Conservation (phyloP, 92 coral and sea anemone species). For the Paragorgia papillata region DNA sequence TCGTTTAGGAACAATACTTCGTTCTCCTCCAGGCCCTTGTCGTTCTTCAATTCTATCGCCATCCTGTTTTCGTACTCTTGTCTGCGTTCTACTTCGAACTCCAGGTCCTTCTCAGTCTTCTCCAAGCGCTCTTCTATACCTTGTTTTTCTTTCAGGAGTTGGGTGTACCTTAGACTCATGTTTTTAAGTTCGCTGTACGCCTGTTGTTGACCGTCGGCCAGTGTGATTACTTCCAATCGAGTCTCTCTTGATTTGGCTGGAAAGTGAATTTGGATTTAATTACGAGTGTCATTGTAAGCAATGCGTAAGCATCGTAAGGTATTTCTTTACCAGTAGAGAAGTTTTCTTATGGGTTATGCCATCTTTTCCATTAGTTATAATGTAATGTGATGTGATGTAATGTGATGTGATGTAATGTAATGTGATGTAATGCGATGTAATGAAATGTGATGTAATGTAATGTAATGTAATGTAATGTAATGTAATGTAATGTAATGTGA, state of each 20-base stretch:
- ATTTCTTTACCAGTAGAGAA: too few relatives aligned
- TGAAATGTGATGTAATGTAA: too few relatives aligned
- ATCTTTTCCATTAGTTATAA: too few relatives aligned
- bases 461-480: too few relatives aligned
- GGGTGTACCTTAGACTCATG: slow-evolving; percentile 69
- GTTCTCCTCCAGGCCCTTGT: slow-evolving; percentile 67
- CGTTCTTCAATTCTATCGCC: slow-evolving; percentile 60
- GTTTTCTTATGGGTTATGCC: too few relatives aligned
- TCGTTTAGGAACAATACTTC: slow-evolving; percentile 65
- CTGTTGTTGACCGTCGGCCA: slow-evolving; percentile 78
- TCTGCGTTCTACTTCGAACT: slow-evolving; percentile 55
- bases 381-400: too few relatives aligned
- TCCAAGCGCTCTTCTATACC: slow-evolving; percentile 61
- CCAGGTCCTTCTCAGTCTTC: slow-evolving; percentile 63
- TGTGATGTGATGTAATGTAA: too few relatives aligned
- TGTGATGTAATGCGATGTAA: too few relatives aligned
- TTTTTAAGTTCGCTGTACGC: slow-evolving; percentile 80
- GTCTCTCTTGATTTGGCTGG: slow-evolving; percentile 47
- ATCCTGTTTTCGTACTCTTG: slow-evolving; percentile 67
- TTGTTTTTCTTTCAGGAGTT: slow-evolving; percentile 65
- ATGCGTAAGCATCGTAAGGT: too few relatives aligned
- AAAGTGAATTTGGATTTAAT: too few relatives aligned
- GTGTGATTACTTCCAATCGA: slow-evolving; percentile 66
- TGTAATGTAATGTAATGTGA: too few relatives aligned
- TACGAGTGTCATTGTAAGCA: too few relatives aligned